phyloP scores from a whole-genome alignment of 2,888 invertebrate genomes.

The Rambutsinella grinnellia region DNA sequence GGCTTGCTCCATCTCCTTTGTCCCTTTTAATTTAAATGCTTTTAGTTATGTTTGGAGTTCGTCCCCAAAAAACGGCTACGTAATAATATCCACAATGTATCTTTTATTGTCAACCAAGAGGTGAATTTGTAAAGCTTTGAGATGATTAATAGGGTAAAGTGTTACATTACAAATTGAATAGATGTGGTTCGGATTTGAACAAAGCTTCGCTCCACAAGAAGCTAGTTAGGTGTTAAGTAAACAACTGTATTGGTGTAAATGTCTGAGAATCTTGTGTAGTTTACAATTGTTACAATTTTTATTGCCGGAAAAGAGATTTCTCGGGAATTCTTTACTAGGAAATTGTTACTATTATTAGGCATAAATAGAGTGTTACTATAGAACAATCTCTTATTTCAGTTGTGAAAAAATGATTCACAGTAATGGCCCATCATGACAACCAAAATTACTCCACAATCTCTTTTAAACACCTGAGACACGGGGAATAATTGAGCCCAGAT shows the following conservation, averaged over 20 bases:
- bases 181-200: neutral
- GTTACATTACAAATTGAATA: neutral
- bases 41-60: constrained; percentile 24
- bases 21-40: constrained; percentile 38
- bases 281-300: too few relatives aligned
- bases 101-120: neutral
- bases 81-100: neutral
- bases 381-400: too few relatives aligned
- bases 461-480: constrained; percentile 4
- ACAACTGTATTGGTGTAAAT: too few relatives aligned
- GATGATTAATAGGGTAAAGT: neutral
- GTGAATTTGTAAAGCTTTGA: neutral
- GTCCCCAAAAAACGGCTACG: constrained; percentile 6
- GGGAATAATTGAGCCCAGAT: neutral
- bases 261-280: too few relatives aligned
- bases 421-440: too few relatives aligned
- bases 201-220: too few relatives aligned
- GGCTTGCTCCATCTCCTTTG: constrained; percentile 9
- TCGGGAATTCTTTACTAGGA: too few relatives aligned
- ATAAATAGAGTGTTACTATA: too few relatives aligned
- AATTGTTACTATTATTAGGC: too few relatives aligned
- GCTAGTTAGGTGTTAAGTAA: too few relatives aligned
- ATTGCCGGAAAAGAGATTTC: too few relatives aligned
- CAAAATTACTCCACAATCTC: constrained; percentile 5
- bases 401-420: too few relatives aligned